Conservation (phyloP, 1,140 invertebrate genomes). For the Neuroterus valhalla region DNA sequence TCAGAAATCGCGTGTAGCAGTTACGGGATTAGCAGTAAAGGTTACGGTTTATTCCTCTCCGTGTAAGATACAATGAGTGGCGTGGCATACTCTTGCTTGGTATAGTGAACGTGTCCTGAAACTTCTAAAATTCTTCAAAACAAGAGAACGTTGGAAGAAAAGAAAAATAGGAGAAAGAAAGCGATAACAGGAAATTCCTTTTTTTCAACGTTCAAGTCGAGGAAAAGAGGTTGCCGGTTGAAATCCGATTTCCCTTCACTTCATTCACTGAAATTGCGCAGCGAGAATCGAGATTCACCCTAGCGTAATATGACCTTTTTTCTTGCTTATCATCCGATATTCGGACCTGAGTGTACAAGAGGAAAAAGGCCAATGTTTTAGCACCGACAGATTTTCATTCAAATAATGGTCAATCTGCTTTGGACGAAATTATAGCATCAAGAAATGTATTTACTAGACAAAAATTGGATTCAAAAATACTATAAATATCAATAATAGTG, state of each 20-base stretch:
- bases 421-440: not conserved
- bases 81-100: too few relatives aligned
- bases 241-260: constrained; percentile 54
- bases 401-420: too few relatives aligned
- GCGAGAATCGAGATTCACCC: constrained; percentile 47
- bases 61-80: too few relatives aligned
- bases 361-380: constrained; percentile 65
- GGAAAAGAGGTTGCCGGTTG: constrained; percentile 51
- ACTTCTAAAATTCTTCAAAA: constrained; percentile 48
- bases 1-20: too few relatives aligned
- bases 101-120: constrained; percentile 50
- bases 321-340: constrained; percentile 44
- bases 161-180: constrained; percentile 36
- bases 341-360: constrained; percentile 49
- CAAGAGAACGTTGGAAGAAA: constrained; percentile 38
- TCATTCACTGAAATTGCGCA: constrained; percentile 46
- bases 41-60: too few relatives aligned
- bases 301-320: constrained; percentile 35
- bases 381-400: not conserved
- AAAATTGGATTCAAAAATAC: too few relatives aligned
- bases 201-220: constrained; percentile 50
- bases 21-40: too few relatives aligned
- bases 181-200: constrained; percentile 57
- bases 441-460: too few relatives aligned
- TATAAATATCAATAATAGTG: too few relatives aligned